phyloP scores from a whole-genome alignment of 1,140 invertebrate genomes.

The Diprion similis region DNA sequence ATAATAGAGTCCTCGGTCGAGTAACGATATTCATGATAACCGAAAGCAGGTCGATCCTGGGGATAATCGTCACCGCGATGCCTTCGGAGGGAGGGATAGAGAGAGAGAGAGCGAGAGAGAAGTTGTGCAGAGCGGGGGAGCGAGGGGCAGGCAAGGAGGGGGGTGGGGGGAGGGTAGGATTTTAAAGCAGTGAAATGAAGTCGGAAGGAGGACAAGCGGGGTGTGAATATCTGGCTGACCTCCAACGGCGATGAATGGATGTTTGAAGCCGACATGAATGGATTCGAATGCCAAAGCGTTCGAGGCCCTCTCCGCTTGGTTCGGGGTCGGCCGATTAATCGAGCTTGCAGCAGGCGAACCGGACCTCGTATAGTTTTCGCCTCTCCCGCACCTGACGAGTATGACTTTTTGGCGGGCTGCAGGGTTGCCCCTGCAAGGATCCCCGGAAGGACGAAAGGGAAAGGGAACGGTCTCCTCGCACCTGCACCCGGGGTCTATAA shows the following conservation, averaged over 20 bases:
- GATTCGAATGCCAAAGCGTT: neutral
- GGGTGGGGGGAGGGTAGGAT: too few relatives aligned
- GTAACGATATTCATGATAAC: too few relatives aligned
- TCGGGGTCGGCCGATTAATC: neutral
- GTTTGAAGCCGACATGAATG: neutral
- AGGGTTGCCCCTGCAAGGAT: too few relatives aligned
- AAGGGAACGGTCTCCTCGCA: neutral
- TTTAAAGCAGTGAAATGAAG: constrained; percentile 12
- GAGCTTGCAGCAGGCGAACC: neutral
- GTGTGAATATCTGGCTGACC: constrained; percentile 48
- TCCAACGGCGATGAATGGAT: constrained; percentile 52
- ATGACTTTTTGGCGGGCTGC: too few relatives aligned
- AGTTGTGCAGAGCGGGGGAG: too few relatives aligned
- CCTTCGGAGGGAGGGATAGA: neutral
- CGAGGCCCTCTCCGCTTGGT: neutral
- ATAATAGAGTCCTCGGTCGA: too few relatives aligned
- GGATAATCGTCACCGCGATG: too few relatives aligned
- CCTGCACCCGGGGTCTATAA: neutral
- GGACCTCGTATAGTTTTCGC: too few relatives aligned
- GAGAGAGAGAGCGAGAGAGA: neutral
- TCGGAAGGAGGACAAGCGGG: constrained; percentile 26
- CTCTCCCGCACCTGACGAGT: too few relatives aligned
- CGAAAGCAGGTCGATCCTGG: too few relatives aligned
- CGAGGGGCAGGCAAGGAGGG: too few relatives aligned
- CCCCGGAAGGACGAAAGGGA: too few relatives aligned